Conservation (phyloP, 2,797 vertebrate species). For the Gambelia wislizenii region DNA sequence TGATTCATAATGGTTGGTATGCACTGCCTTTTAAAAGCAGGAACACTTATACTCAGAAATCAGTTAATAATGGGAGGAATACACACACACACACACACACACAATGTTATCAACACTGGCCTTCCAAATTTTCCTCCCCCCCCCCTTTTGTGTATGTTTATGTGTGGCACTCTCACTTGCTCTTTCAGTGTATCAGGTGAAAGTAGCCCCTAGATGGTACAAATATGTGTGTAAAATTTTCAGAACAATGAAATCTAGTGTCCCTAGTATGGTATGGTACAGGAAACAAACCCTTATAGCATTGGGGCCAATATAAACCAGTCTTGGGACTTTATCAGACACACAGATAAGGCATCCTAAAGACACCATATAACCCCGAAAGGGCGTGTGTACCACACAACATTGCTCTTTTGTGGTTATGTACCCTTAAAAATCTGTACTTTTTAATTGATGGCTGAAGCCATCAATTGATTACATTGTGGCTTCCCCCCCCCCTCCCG, state of each 20-base stretch:
- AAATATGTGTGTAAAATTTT: neutral
- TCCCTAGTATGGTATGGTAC: constrained; percentile 53
- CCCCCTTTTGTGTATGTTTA: no score
- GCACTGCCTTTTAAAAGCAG: constrained; percentile 34
- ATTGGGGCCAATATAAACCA: constrained; percentile 44
- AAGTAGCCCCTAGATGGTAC: constrained; percentile 55
- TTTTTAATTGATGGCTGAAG: no score
- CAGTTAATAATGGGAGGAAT: constrained; percentile 36
- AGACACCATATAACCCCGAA: no score
- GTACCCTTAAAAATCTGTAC: no score
- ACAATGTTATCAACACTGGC: constrained; percentile 5
- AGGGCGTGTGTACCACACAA: no score
- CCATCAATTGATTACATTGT: no score
- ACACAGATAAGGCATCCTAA: no score
- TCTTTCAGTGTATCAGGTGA: constrained; percentile 50
- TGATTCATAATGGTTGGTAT: neutral
- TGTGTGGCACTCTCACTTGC: constrained; percentile 34
- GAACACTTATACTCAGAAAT: constrained; percentile 38
- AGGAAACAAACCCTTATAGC: constrained; percentile 71
- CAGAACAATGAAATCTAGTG: constrained; percentile 37
- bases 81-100: constrained; percentile 12
- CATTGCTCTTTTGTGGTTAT: no score
- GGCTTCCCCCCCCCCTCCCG: no score
- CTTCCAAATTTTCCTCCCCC: constrained; percentile 48
- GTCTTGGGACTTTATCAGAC: no score